Evolutionary conservation across 2,113 vertebrate genomes (phyloP).

Genomic region (Ariopsis seemanni): DNA sequence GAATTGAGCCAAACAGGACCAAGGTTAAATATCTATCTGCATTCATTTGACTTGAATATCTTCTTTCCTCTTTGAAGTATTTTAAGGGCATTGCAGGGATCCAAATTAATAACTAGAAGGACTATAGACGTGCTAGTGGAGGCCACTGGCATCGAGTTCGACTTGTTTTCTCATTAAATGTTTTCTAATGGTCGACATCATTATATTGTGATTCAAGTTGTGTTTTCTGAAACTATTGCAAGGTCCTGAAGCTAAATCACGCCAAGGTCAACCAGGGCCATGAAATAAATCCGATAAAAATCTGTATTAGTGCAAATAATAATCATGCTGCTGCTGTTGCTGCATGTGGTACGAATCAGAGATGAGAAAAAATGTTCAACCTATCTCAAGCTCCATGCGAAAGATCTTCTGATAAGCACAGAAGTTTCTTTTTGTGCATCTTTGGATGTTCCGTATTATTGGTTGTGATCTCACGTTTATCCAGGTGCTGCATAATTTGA

Average conservation of each 20-base stretch:
- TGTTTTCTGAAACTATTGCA: background rate
- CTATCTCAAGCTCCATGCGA: background rate
- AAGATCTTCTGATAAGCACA: background rate
- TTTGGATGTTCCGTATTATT: background rate
- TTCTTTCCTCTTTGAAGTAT: background rate
- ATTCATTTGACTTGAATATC: background rate
- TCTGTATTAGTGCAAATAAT: background rate
- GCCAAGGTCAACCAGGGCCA: background rate
- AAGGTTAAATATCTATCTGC: background rate
- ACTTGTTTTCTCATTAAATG: background rate
- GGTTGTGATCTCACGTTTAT: background rate
- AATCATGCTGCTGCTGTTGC: background rate
- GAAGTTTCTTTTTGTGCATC: background rate
- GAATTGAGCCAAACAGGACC: background rate
- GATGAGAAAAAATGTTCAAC: background rate
- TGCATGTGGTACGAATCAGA: background rate
- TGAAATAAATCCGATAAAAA: background rate
- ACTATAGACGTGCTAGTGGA: background rate
- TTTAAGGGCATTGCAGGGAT: background rate
- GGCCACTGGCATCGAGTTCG: background rate
- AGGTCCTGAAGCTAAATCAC: background rate
- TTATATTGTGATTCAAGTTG: background rate
- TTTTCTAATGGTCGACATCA: background rate
- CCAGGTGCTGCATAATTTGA: constrained; percentile 94
- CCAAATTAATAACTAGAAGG: background rate